Evolutionary conservation across 2,888 invertebrate genomes (phyloP).

Genomic region (Polyommatus icarus): DNA sequence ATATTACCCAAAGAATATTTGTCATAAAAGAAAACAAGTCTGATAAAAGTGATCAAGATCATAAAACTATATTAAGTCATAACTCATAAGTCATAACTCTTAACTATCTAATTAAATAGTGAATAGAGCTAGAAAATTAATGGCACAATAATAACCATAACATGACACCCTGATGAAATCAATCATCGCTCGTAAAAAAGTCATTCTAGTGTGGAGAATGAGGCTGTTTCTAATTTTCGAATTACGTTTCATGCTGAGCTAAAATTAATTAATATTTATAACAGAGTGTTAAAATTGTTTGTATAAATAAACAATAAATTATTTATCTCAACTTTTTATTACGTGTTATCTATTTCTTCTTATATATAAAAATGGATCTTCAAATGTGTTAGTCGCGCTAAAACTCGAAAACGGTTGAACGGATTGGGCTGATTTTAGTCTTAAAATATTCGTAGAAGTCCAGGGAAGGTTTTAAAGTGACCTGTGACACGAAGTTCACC

Average conservation of each 20-base stretch:
- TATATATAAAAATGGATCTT: too few relatives aligned
- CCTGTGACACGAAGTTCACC: too few relatives aligned
- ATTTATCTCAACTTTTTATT: too few relatives aligned
- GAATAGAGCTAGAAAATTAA: background rate
- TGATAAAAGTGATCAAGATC: background rate
- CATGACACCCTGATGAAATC: background rate
- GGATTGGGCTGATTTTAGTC: too few relatives aligned
- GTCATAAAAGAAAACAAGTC: background rate
- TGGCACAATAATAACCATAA: background rate
- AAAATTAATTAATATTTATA: background rate
- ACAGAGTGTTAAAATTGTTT: background rate
- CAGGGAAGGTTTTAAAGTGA: too few relatives aligned
- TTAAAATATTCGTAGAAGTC: too few relatives aligned
- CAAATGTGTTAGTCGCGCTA: too few relatives aligned
- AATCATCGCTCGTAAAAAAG: background rate
- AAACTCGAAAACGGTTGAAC: too few relatives aligned
- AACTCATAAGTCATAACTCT: background rate
- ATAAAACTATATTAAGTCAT: background rate
- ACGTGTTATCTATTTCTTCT: too few relatives aligned
- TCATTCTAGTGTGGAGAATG: background rate
- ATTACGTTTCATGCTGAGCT: background rate
- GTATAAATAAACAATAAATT: constrained; percentile 2
- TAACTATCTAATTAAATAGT: background rate
- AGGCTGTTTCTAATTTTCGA: background rate
- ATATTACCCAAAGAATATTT: too few relatives aligned